Conservation (phyloP, 2,797 vertebrate species). For the Setipinna tenuifilis region DNA sequence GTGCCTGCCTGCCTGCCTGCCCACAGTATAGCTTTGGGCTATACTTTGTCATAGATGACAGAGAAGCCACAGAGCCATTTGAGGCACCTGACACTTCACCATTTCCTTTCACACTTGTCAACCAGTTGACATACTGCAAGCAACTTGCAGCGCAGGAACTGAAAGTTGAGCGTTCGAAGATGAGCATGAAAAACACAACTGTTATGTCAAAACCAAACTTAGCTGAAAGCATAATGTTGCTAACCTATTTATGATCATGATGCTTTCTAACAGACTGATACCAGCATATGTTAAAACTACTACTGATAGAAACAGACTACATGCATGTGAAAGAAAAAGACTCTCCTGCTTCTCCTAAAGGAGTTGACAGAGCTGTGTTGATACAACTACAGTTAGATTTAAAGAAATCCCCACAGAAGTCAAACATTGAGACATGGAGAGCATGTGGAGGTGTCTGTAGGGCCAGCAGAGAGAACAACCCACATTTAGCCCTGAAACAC, state of each 20-base stretch:
- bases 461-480: too few relatives aligned
- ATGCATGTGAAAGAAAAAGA: neutral
- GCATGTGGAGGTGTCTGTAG: neutral
- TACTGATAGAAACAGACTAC: neutral
- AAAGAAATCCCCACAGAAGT: neutral
- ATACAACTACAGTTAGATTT: neutral
- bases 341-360: neutral
- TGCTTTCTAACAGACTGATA: too few relatives aligned
- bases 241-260: neutral
- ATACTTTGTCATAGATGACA: constrained; percentile 11
- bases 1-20: neutral
- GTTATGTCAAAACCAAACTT: too few relatives aligned
- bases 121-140: constrained; percentile 42
- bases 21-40: neutral
- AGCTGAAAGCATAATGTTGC: neutral
- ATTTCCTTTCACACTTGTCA: constrained; percentile 63
- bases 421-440: neutral
- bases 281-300: neutral
- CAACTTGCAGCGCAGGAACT: constrained; percentile 51
- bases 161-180: constrained; percentile 50
- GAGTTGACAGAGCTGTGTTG: neutral
- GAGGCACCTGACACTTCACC: constrained; percentile 49
- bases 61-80: constrained; percentile 61
- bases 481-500: too few relatives aligned
- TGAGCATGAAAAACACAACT: constrained; percentile 41